phyloP scores from a whole-genome alignment of 2,113 vertebrate genomes.

The Seriola aureovittata region DNA sequence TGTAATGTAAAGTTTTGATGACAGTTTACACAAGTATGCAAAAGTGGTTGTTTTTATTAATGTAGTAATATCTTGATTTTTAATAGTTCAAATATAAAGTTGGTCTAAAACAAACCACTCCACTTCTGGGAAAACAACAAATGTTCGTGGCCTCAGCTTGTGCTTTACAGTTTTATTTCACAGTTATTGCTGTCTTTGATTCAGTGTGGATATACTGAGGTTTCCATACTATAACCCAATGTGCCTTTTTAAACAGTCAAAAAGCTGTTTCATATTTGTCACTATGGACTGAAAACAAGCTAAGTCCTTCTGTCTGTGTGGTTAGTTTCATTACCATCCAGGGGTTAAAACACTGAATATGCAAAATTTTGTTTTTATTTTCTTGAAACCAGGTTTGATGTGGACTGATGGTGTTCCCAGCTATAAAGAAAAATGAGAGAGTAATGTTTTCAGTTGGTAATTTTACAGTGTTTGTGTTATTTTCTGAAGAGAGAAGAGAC shows the following conservation, averaged over 20 bases:
- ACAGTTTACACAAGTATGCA: not conserved
- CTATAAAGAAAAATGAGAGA: not conserved
- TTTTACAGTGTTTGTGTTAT: slow-evolving; percentile 4
- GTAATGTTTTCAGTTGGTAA: not conserved
- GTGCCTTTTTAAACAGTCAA: slow-evolving; percentile 64
- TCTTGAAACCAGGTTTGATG: not conserved
- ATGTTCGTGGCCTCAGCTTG: not conserved
- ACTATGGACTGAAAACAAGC: not conserved
- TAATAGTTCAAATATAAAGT: not conserved
- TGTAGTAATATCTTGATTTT: not conserved
- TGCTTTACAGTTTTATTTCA: not conserved
- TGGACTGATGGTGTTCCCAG: not conserved
- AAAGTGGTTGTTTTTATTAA: not conserved
- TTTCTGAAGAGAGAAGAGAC: too few relatives aligned
- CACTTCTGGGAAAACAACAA: not conserved
- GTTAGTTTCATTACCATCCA: not conserved
- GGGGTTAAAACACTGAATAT: slow-evolving; percentile 28
- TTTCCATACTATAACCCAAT: slow-evolving; percentile 25
- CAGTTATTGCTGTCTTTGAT: slow-evolving; percentile 9
- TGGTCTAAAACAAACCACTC: not conserved
- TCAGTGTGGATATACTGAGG: slow-evolving; percentile 18
- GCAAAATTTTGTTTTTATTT: slow-evolving; percentile 4
- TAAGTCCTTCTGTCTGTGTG: not conserved
- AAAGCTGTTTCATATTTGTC: slow-evolving; percentile 27
- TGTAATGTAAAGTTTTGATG: not conserved